These are phyloP conservation scores for Catharus fuscescens DNA, from an alignment of 2,113 vertebrate species.

Conservation along the genomic window DNA sequence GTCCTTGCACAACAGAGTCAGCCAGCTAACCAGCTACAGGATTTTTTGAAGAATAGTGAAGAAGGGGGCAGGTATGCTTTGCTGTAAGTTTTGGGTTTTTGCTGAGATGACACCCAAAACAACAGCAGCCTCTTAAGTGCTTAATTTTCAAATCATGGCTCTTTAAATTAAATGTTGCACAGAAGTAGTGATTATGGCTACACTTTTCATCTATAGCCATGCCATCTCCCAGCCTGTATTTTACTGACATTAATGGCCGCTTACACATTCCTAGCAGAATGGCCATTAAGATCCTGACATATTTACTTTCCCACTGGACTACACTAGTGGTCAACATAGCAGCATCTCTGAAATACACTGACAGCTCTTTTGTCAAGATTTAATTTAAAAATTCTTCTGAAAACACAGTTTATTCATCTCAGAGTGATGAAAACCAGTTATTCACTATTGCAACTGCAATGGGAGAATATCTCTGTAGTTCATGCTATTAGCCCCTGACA, in stretches of 20 bases:
- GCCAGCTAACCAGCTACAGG: not conserved
- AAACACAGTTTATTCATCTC: not conserved
- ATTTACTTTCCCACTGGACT: not conserved
- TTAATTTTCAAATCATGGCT: not conserved
- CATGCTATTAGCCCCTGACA: not conserved
- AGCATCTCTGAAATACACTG: not conserved
- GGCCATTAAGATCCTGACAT: not conserved
- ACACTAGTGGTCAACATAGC: not conserved
- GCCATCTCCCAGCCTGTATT: not conserved
- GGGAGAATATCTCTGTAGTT: fast-evolving
- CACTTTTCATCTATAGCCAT: not conserved
- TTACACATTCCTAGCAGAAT: not conserved
- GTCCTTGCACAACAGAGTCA: not conserved
- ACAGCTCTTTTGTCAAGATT: not conserved
- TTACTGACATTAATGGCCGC: not conserved
- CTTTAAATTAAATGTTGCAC: not conserved
- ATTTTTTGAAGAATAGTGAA: not conserved
- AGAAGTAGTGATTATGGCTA: not conserved
- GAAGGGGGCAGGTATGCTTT: not conserved
- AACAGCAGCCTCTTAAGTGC: not conserved
- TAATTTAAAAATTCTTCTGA: not conserved
- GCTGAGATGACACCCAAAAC: not conserved
- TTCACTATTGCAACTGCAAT: not conserved
- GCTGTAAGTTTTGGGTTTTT: not conserved
- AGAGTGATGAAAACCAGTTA: not conserved